A percentile compares a stretch with the other conserved stretches of the same genome.
Evolutionary conservation across 2,888 invertebrate genomes (phyloP).

Genomic region (Polyommatus iphigenia): DNA sequence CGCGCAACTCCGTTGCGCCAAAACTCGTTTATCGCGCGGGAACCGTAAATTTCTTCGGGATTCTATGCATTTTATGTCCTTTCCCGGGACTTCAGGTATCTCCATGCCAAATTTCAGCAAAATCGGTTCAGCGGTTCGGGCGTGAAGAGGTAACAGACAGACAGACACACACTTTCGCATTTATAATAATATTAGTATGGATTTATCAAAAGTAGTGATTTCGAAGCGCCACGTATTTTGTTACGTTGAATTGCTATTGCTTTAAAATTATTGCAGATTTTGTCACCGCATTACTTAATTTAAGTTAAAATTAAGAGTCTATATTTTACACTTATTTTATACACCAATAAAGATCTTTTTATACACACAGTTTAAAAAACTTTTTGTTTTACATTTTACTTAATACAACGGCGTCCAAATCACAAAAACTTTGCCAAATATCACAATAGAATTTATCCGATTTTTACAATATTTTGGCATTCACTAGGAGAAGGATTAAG

Average conservation of each 20-base stretch:
- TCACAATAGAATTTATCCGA: neutral
- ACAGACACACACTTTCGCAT: no score
- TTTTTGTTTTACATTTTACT: neutral
- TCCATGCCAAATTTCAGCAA: no score
- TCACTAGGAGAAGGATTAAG: neutral
- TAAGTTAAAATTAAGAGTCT: neutral
- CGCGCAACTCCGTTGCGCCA: no score
- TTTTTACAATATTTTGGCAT: neutral
- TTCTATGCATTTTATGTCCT: no score
- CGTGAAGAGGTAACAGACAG: no score
- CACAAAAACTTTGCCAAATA: neutral
- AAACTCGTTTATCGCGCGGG: no score
- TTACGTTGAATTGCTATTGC: neutral
- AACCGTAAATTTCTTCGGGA: no score
- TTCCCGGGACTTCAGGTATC: no score
- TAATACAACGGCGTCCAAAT: neutral
- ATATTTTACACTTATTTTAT: neutral
- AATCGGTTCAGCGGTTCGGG: no score
- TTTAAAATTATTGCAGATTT: neutral
- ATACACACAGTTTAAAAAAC: neutral
- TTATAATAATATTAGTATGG: no score
- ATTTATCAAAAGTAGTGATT: neutral
- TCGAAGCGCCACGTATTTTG: neutral
- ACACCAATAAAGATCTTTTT: neutral
- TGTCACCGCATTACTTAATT: neutral